These are phyloP conservation scores for Glandiceps talaboti DNA, from an alignment of 53 echinoderm and acorn worm genomes.

Conservation along the genomic window DNA sequence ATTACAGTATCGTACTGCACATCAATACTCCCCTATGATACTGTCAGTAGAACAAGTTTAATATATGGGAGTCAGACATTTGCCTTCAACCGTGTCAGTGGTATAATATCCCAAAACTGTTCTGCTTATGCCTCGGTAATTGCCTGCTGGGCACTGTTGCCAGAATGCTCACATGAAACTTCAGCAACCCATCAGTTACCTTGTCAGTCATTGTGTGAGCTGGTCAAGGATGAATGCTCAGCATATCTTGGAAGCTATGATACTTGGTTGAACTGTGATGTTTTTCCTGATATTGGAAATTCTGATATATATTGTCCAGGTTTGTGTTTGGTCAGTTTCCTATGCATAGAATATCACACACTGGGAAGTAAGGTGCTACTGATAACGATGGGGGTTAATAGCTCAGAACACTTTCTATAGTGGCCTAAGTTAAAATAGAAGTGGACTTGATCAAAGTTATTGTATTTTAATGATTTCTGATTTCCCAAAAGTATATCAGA, in stretches of 20 bases:
- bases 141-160: not conserved
- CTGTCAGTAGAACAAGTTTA: too few relatives aligned
- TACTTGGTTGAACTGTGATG: not conserved
- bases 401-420: too few relatives aligned
- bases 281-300: not conserved
- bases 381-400: too few relatives aligned
- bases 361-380: too few relatives aligned
- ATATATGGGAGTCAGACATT: not conserved
- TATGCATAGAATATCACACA: too few relatives aligned
- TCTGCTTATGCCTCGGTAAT: not conserved
- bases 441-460: too few relatives aligned
- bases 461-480: too few relatives aligned
- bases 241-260: not conserved
- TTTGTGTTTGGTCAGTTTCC: too few relatives aligned
- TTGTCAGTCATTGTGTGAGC: not conserved
- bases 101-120: not conserved
- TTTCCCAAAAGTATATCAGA: too few relatives aligned
- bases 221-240: not conserved
- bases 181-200: not conserved
- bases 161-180: not conserved
- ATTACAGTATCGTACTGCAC: not conserved
- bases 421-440: too few relatives aligned
- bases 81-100: not conserved
- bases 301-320: not conserved
- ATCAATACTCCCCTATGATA: not conserved